Percentiles rank a stretch among this genome's conserved stretches.
Conservation (phyloP, 2,797 vertebrate genomes). For the Pipistrellus pipistrellus region DNA sequence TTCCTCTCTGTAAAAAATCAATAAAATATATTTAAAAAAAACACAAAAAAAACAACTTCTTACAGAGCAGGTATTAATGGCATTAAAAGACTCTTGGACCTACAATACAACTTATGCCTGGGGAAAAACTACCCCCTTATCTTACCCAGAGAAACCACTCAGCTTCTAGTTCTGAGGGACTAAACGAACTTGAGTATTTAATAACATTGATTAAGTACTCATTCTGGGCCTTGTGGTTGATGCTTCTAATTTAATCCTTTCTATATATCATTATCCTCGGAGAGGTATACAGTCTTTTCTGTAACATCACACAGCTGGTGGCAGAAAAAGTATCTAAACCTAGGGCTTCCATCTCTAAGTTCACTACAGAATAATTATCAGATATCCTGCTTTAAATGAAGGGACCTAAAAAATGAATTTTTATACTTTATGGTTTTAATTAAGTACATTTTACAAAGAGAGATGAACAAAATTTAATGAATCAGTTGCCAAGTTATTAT, state of each 20-base stretch:
- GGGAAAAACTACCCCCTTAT: not conserved
- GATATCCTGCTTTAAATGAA: not conserved
- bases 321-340: not conserved
- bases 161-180: not conserved
- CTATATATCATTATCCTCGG: not conserved
- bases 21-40: too few relatives aligned
- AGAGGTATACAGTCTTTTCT: not conserved
- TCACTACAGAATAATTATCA: not conserved
- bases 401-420: not conserved
- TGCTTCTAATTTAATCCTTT: constrained; percentile 28
- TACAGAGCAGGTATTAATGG: not conserved
- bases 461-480: not conserved
- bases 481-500: not conserved
- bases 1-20: too few relatives aligned
- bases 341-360: not conserved
- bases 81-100: not conserved
- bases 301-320: not conserved
- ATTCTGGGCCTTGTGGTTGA: not conserved
- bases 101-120: not conserved
- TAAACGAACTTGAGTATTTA: not conserved
- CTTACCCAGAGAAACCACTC: not conserved
- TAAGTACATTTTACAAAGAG: constrained; percentile 37
- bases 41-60: constrained; percentile 41
- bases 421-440: not conserved
- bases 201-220: not conserved